Conservation (phyloP, 1,140 invertebrate species). For the Pseudomyrmex gracilis region DNA sequence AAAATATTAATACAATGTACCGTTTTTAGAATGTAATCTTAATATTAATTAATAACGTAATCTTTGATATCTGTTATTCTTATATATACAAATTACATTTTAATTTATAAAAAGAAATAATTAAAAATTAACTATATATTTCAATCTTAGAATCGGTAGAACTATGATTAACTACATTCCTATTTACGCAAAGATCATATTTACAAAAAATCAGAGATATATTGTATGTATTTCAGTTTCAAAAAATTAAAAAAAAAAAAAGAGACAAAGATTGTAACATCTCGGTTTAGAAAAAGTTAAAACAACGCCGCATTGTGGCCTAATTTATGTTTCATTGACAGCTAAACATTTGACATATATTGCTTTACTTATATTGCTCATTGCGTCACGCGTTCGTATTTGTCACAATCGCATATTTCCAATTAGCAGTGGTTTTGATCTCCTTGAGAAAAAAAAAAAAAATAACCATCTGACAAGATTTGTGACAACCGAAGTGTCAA, state of each 20-base stretch:
- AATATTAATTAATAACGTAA: conserved; percentile 40
- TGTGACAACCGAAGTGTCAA: background rate
- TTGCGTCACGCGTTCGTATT: background rate
- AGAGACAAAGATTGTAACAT: background rate
- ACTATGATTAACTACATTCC: conserved; percentile 35
- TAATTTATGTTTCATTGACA: conserved; percentile 45
- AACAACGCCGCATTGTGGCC: conserved; percentile 39
- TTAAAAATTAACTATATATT: background rate
- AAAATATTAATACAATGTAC: conserved; percentile 31
- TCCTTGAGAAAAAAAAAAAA: background rate
- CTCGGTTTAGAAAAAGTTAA: background rate
- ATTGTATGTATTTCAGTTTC: conserved; percentile 23
- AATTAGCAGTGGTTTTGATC: conserved; percentile 18
- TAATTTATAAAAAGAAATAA: conserved; percentile 16
- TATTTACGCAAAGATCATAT: background rate
- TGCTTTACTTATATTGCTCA: too few relatives aligned
- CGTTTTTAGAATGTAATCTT: conserved; percentile 45
- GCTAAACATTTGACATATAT: background rate
- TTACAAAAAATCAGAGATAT: background rate
- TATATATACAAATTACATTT: conserved; percentile 43
- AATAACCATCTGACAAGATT: background rate
- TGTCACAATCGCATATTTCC: conserved; percentile 12
- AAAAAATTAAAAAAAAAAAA: background rate
- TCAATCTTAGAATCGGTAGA: background rate
- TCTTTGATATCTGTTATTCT: conserved; percentile 53